Base-by-base conservation (phyloP, 2,113 vertebrate species). In the Triplophysa tibetana region DNA sequence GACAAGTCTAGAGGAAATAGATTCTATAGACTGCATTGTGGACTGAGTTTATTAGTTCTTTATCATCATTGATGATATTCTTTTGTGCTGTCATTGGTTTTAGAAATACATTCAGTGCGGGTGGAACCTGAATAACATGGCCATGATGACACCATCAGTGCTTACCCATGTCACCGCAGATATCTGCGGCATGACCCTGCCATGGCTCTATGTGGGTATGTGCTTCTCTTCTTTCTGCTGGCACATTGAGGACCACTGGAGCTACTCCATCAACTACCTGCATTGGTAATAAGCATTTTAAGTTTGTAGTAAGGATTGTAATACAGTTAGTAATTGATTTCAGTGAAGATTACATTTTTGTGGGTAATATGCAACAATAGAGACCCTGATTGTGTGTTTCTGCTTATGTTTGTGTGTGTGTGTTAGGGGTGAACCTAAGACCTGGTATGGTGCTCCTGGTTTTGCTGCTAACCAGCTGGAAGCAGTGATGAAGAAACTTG, bases 181-280 rank as follows among this genome's bases (percentile, higher is more conserved):
- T 89, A 99, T 99, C 85, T 99, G 96, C 81, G 98, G 98, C 69
- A 99, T 99, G 98, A 99, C 98, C 2, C 89, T 99, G 68, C 98
- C 98, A 0, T 99, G 98, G 98, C 92, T 99, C 0, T 99, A 99
- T 0, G 98, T 99, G 1, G 98, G 98, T 82, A 99, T 99, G 97
- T 98, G 97, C 88, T 99, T 99, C 89, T 99, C 97, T 45, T 98
- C 98, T 3, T 99, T 99, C 88, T 99, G 98, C 84, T 99, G 98
- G 98, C 98, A 99, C 85, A 99, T 99, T 38, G 98, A 99, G 86
- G 98, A 99, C 90, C 98, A 99, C 77, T 99, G 98, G 98, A 99
- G 98, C 90, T 99, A 99, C 85, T 99, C 97, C 0, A 98, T 99
- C 88, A 99, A 99, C 90, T 99, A 99, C 85, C 91, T 99, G 87